Evolutionary conservation across 1,140 invertebrate genomes (phyloP).

Genomic region (Tetraneura akinire): DNA sequence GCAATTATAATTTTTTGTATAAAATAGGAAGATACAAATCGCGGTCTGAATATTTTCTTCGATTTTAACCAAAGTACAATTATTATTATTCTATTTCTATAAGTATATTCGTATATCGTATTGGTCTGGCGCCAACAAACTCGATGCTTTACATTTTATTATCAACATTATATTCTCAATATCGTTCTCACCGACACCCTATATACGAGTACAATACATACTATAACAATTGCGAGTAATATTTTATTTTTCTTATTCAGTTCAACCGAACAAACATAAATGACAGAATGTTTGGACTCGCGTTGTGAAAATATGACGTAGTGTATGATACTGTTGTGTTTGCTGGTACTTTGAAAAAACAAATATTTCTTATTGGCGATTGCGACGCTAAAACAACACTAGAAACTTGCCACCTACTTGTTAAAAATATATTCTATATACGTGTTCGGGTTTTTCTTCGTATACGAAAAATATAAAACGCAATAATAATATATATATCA

Average conservation of each 20-base stretch:
- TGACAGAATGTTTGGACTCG: neutral
- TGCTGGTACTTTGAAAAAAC: neutral
- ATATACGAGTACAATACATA: conserved; percentile 9
- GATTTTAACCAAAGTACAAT: too few species aligned
- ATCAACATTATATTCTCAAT: neutral
- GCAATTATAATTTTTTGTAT: too few species aligned
- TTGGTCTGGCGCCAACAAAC: neutral
- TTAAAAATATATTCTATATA: neutral
- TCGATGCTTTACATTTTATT: neutral
- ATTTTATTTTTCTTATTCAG: neutral
- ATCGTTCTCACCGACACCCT: neutral
- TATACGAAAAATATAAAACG: neutral
- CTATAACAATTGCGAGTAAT: too few species aligned
- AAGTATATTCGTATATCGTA: too few species aligned
- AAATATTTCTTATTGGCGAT: conserved; percentile 36
- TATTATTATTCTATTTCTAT: too few species aligned
- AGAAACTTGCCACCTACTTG: conserved; percentile 23
- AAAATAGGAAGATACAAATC: too few species aligned
- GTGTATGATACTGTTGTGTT: too few species aligned
- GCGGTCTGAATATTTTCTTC: too few species aligned
- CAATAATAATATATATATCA: conserved; percentile 2
- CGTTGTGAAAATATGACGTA: neutral
- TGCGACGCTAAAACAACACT: conserved; percentile 36
- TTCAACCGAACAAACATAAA: conserved; percentile 11
- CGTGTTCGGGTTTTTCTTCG: neutral